phyloP scores from a whole-genome alignment of 2,797 vertebrate species.

The Hipposideros larvatus region DNA sequence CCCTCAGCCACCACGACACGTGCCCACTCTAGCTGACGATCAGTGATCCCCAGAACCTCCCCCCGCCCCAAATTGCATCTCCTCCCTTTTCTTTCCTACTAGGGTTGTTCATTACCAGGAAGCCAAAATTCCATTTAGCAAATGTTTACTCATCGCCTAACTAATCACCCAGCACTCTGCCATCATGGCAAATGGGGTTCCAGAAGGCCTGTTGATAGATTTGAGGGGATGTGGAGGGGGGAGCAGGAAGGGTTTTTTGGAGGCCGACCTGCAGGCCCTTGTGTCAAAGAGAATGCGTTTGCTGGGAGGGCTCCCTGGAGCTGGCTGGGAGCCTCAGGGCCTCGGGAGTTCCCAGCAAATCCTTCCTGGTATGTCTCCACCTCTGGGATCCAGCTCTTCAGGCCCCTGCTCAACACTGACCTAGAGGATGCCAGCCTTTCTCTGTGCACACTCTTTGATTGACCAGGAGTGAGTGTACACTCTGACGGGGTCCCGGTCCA shows the following conservation, averaged over 20 bases:
- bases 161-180: conserved; percentile 45
- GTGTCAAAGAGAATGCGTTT: background rate
- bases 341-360: background rate
- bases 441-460: background rate
- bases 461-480: background rate
- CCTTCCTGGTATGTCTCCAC: background rate
- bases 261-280: background rate
- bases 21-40: background rate
- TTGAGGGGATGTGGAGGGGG: background rate
- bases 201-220: background rate
- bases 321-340: background rate
- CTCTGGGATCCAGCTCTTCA: background rate
- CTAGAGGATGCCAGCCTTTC: background rate
- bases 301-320: background rate
- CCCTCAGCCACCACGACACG: rapidly evolving
- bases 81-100: background rate
- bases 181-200: background rate
- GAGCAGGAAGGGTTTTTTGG: background rate
- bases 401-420: too few species aligned
- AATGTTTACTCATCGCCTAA: conserved; percentile 67
- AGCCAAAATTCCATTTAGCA: conserved; percentile 64
- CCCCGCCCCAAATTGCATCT: background rate
- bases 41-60: background rate
- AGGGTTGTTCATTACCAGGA: conserved; percentile 12
- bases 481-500: too few species aligned